Conservation (phyloP, 2,113 vertebrate genomes). For the Pterophyllum scalare region DNA sequence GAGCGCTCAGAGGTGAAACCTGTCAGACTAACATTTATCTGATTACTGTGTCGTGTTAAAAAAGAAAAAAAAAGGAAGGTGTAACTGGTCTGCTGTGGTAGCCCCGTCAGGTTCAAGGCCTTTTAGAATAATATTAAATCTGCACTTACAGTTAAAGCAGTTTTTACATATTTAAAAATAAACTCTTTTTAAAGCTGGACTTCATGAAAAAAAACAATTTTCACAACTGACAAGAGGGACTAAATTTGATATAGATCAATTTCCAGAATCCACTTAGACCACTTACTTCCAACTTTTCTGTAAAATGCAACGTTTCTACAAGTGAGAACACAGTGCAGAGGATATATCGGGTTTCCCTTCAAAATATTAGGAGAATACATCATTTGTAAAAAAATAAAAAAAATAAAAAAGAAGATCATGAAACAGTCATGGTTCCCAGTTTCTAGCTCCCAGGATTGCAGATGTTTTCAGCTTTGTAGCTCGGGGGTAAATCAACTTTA, state of each 20-base stretch:
- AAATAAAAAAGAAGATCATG: not conserved
- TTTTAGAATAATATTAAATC: not conserved
- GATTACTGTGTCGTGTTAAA: slow-evolving; percentile 50
- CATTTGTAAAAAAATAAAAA: not conserved
- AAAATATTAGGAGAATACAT: not conserved
- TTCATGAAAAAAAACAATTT: not conserved
- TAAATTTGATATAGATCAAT: not conserved
- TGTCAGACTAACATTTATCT: slow-evolving; percentile 71
- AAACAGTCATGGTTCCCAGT: not conserved
- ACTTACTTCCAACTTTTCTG: not conserved
- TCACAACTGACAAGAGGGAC: not conserved
- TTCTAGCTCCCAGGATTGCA: not conserved
- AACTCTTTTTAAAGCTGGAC: not conserved
- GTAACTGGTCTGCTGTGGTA: slow-evolving; percentile 18
- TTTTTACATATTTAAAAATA: not conserved
- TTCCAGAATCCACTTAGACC: not conserved
- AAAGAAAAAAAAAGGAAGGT: slow-evolving; percentile 24
- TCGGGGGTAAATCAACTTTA: not conserved
- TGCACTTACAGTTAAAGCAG: not conserved
- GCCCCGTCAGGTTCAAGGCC: not conserved
- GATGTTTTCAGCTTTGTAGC: slow-evolving; percentile 16
- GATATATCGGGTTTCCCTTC: not conserved
- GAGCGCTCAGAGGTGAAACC: slow-evolving; percentile 74
- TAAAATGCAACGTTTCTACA: not conserved
- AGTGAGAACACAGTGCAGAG: not conserved